Evolutionary conservation across 2,797 vertebrate genomes (phyloP).

Genomic region (Knipowitschia caucasica): DNA sequence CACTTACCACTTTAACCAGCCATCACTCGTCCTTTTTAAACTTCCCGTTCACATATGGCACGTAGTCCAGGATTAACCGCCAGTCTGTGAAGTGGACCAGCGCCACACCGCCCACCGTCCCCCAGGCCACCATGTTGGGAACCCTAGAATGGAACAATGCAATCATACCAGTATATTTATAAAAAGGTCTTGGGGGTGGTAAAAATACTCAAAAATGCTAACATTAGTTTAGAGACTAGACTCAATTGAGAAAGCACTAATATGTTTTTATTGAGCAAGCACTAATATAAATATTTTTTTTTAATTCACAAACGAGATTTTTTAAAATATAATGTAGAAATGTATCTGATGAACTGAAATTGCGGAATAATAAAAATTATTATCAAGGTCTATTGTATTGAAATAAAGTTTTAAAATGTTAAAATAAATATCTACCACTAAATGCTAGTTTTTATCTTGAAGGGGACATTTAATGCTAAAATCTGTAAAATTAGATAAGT

Average conservation of each 20-base stretch:
- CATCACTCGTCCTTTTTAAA: conserved; percentile 78
- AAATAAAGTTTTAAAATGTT: not conserved
- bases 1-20: conserved; percentile 36
- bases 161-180: too few relatives aligned
- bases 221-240: too few relatives aligned
- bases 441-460: not conserved
- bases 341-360: not conserved
- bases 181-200: too few relatives aligned
- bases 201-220: too few relatives aligned
- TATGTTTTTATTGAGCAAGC: too few relatives aligned
- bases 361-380: not conserved
- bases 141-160: conserved; percentile 71
- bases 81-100: conserved; percentile 88
- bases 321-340: not conserved
- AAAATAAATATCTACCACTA: not conserved
- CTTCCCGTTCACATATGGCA: conserved; percentile 89
- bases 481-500: too few relatives aligned
- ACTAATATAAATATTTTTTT: too few relatives aligned
- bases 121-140: conserved; percentile 80
- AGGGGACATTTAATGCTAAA: too few relatives aligned
- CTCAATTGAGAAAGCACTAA: too few relatives aligned
- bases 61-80: conserved; percentile 85
- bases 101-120: conserved; percentile 72
- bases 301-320: too few relatives aligned
- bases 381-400: too few relatives aligned